phyloP scores from a whole-genome alignment of 2,888 invertebrate genomes.

The Aricia artaxerxes region DNA sequence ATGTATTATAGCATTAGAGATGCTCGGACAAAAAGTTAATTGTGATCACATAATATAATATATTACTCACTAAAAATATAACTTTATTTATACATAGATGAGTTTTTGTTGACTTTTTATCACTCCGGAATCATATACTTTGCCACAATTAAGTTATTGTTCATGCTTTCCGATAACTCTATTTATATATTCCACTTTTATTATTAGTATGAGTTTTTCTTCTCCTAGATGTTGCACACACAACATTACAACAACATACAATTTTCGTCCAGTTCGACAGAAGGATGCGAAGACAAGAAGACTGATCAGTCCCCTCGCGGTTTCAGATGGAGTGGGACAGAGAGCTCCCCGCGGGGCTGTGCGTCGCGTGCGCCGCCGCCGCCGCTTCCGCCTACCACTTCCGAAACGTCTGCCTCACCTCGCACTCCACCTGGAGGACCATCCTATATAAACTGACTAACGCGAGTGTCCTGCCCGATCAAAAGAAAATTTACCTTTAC shows the following conservation, averaged over 20 bases:
- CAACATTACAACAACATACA: neutral
- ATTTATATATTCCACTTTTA: too few species aligned
- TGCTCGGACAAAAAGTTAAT: too few species aligned
- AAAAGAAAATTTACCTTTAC: conserved; percentile 54
- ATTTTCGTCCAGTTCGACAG: neutral
- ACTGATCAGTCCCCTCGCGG: conserved; percentile 62
- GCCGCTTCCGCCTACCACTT: conserved; percentile 54
- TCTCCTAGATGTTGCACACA: neutral
- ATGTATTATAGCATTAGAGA: too few species aligned
- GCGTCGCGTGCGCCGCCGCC: conserved; percentile 56
- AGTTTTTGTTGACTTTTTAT: neutral
- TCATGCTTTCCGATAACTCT: too few species aligned
- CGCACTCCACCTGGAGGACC: conserved; percentile 54
- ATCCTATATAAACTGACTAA: conserved; percentile 47
- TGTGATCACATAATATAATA: too few species aligned
- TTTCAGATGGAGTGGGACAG: conserved; percentile 68
- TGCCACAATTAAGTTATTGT: too few species aligned
- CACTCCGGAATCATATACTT: too few species aligned
- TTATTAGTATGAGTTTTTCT: neutral
- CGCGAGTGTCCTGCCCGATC: conserved; percentile 40
- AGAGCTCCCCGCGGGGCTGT: conserved; percentile 58
- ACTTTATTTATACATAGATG: too few species aligned
- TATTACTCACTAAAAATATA: too few species aligned
- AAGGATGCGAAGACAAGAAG: conserved; percentile 48
- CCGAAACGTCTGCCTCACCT: conserved; percentile 53